Evolutionary conservation across 2,113 vertebrate genomes (phyloP), one percentile per base, ranked within the genome.

Genomic region (Baryphthengus martii): DNA sequence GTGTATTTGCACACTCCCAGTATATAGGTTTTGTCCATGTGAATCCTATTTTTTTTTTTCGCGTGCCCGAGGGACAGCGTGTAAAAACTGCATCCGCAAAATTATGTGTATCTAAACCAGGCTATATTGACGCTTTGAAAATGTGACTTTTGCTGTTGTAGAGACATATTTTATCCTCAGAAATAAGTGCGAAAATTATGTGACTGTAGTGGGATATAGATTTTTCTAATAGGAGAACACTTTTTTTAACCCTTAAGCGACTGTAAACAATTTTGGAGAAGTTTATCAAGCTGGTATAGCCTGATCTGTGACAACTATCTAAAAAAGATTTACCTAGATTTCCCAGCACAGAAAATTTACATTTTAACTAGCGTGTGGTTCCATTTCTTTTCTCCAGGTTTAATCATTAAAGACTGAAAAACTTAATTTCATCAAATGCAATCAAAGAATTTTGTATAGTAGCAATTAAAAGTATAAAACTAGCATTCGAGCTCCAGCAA

Each of bases 361-460:
- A 97, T 96, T 97, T 97, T 97, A 97, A 97, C 97, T 97, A 95
- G 89, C 86, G 59, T 76, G 70, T 93, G 96, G 91, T 93, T 97
- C 93, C 49, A 89, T 95, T 95, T 97, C 97, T 97, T 97, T 85
- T 49, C 5, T 71, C 63, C 71, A 83, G 86, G 88, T 98, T 97
- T 98, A 97, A 97, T 98, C 95, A 97, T 95, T 97, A 97, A 97
- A 97, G 92, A 94, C 78, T 89, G 92, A 96, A 98, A 97, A 97
- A 96, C 93, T 96, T 98, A 98, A 98, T 98, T 97, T 97, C 95
- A 97, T 98, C 97, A 96, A 97, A 95, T 93, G 96, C 95, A 98
- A 98, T 98, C 97, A 98, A 97, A 97, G 91, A 97, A 96, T 97
- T 97, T 96, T 96, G 94, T 94, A 45, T 85, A 94, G 93, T 89